Evolutionary conservation across 2,888 invertebrate genomes (phyloP).

Genomic region (Mycalesis mineus): DNA sequence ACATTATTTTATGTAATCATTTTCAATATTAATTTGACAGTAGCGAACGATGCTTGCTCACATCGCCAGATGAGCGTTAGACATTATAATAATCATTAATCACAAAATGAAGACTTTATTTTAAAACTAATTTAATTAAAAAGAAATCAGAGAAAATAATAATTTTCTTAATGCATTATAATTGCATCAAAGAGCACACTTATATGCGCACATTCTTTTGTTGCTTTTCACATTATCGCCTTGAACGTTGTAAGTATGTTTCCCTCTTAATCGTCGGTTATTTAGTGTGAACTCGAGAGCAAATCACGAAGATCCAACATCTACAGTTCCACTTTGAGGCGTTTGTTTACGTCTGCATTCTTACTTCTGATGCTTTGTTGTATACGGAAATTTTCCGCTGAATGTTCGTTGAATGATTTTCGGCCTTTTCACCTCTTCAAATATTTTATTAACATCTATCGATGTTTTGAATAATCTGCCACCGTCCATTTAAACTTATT

Average conservation of each 20-base stretch:
- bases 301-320: slow-evolving; percentile 2
- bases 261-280: slow-evolving; percentile 13
- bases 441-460: not conserved
- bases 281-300: slow-evolving; percentile 13
- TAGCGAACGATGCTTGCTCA: no score
- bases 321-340: slow-evolving; percentile 1
- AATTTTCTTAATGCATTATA: no score
- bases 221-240: no score
- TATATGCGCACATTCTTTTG: not conserved
- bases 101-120: no score
- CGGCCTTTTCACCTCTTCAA: not conserved
- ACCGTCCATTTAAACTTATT: no score
- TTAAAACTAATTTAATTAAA: no score
- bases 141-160: no score
- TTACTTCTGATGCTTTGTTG: slow-evolving; percentile 5
- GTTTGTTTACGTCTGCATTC: slow-evolving; percentile 14
- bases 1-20: no score
- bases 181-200: no score
- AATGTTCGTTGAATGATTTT: slow-evolving; percentile 5
- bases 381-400: slow-evolving; percentile 1
- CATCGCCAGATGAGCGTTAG: no score
- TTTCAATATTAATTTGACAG: no score
- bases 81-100: no score
- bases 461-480: not conserved
- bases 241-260: not conserved